Base-by-base conservation (phyloP, 2,888 invertebrate genomes). In the Coelinius sp. region DNA sequence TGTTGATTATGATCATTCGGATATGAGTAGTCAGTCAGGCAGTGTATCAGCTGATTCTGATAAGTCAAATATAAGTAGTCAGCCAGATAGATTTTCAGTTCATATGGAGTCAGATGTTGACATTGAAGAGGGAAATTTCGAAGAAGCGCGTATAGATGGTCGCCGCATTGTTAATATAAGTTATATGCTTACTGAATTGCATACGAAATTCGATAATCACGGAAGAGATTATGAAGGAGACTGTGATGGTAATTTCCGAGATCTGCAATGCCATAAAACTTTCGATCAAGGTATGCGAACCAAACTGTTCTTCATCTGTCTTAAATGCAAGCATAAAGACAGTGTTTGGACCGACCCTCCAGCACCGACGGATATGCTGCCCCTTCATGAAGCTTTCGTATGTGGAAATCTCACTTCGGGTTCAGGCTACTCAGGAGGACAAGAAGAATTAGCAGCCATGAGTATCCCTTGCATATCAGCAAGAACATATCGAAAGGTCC, bases 371-470 rank as follows among this genome's bases (percentile, higher is more conserved):
- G 38, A 63, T 31, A 46, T n/a, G 46, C 20, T 72, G 17, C 22
- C 46, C 12, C 12, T 72, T 7, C 38, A 68, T 35, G 24, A 72
- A 49, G 49, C n/a, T 41, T 41, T 68, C 17, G 68, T 72, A 2
- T 49, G 17, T 10, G 72, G 68, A 22, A 62, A 41, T 8, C 14
- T 72, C 6, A 52, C 59, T 17, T 44, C 63, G n/a, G 68, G 72
- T 17, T 68, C 53, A 4, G 68, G 72, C 5, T 63, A 63, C 17
- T 41, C 68, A 24, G 62, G 44, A 8, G 17, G 62, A 14, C 62
- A 53, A 31, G 72, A 62, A 53, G 27, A 25, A 38, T 35, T 72
- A 10, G 72, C 72, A 24, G 63, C 72, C 1, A 72, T 72, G 72
- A 38, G 35, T 10, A 52, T 72, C n/a, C 63, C 63, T 17, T 24